Evolutionary conservation across 2,888 invertebrate species (phyloP), one percentile per base, ranked within the genome.

Genomic region (Lasioglossum zephyrum): DNA sequence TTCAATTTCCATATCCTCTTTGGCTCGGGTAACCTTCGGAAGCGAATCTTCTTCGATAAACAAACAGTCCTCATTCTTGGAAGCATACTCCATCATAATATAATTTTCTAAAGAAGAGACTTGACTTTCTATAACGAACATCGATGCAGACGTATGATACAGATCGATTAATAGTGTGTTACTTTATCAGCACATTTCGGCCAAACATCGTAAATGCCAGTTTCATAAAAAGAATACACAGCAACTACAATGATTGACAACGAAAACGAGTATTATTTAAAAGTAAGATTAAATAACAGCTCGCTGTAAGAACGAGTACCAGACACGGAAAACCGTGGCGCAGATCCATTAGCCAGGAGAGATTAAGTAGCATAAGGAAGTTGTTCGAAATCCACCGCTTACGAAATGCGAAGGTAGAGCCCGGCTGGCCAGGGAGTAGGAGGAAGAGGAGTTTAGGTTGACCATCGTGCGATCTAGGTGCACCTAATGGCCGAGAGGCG

Each of bases 391-490:
- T 41, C n/a, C n/a, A 11, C n/a, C 70, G 39, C 39, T 70, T 70
- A 70, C 41, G 70, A 70, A 70, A 70, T 70, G n/a, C 39, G 9
- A 16, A 41, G 70, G 41, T 39, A 70, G 41, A 70, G 22, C 70
- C 41, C 13, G 39, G 22, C 9, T 4, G 36, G 66, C 9, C 18
- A 18, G 18, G 13, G 39, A 41, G n/a, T 11, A 41, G 41, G 41
- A 41, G 39, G 70, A 70, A 70, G 70, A 39, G 18, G 69, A 36
- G 79, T 82, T 89, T 81, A 77, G 77, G 81, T 88, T 89, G 91
- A 90, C 88, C 91, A 87, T 88, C 81, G 81, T 76, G 75, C 81
- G 81, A 79, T 80, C 82, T 88, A 88, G 84, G 75, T 86, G 89
- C 85, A 84, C 77, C 82, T 78, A 85, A 82, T 85, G 84, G 86